Evolutionary conservation across 1,140 invertebrate genomes (phyloP), one percentile per base, ranked within the genome.

Genomic region (Conus ventricosus): DNA sequence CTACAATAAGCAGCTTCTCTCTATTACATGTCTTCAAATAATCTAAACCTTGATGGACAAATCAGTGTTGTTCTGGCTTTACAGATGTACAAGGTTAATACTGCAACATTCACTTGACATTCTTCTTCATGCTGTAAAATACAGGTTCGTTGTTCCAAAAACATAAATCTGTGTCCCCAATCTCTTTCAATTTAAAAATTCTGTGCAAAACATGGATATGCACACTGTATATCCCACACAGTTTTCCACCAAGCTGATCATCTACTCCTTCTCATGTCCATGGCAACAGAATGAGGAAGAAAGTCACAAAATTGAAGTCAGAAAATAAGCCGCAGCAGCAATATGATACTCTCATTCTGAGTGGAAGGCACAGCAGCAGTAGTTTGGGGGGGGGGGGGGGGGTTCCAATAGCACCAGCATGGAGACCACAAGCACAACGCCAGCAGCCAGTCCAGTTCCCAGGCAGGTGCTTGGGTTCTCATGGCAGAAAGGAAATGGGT

Each of bases 311-410:
- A 54, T 81, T 15, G 39, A 51, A 23, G 51, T 81, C 80, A 54
- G 80, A 81, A 81, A 81, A 81, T 81, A 81, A 81, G 80, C 80
- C 15, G 80, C 80, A 54, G 80, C 51, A 78, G 76, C 76, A 78
- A 51, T 51, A 78, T 51, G 25, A 54, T 23, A 15, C 15, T 53
- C 53, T 23, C 39, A 54, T 81, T 53, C 51, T 15, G 51, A 81
- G 67, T 71, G 23, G 20, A 81, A 81, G 80, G 80, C 80, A 81
- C 80, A 23, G 54, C 80, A 81, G 80, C 80, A 81, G 51, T 54
- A 27, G 25, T 75, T 0, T n/a, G 39, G 39, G 39, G 39, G 39
- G 39, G 39, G 39, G 39, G 39, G 39, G 39, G 39, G 20, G 20
- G 20, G 11, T 54, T 55, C 80, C 67, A 20, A 54, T 55, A 81